Evolutionary conservation across 1,140 invertebrate species (phyloP).

Genomic region (Drosophila pectinifera): DNA sequence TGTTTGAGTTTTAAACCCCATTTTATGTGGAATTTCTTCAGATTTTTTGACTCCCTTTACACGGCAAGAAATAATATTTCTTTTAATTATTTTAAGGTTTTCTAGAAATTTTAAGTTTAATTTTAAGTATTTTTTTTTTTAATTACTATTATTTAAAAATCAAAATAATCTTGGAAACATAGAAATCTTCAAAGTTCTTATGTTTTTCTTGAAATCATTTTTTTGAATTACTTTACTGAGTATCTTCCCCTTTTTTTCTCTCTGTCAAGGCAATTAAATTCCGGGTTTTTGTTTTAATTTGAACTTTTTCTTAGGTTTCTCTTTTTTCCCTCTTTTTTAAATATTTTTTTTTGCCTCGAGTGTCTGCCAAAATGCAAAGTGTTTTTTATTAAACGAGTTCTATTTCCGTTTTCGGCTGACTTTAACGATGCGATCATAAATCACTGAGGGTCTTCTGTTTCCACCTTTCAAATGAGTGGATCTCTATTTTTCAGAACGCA

Average conservation of each 20-base stretch:
- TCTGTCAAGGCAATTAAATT: conserved; percentile 56
- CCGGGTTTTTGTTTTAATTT: conserved; percentile 48
- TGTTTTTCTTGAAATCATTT: not conserved
- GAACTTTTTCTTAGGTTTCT: conserved; percentile 23
- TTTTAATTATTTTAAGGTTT: too few species aligned
- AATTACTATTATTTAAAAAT: too few species aligned
- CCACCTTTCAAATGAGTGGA: conserved; percentile 34
- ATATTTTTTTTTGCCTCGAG: conserved; percentile 33
- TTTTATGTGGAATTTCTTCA: conserved; percentile 54
- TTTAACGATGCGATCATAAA: conserved; percentile 49
- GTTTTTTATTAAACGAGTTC: conserved; percentile 58
- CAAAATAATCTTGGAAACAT: too few species aligned
- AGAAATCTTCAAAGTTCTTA: not conserved
- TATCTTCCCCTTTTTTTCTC: conserved; percentile 11
- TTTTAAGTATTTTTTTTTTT: too few species aligned
- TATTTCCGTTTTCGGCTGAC: conserved; percentile 54
- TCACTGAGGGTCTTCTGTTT: conserved; percentile 29
- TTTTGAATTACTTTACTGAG: not conserved
- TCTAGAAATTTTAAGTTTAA: too few species aligned
- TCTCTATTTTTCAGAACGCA: conserved; percentile 11
- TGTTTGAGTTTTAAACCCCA: conserved; percentile 56
- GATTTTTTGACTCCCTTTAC: conserved; percentile 28
- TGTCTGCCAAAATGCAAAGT: conserved; percentile 54
- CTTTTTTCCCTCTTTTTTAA: too few species aligned
- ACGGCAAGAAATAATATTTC: not conserved